phyloP scores from a whole-genome alignment of 2,797 vertebrate species.

The Bradypodion pumilum region DNA sequence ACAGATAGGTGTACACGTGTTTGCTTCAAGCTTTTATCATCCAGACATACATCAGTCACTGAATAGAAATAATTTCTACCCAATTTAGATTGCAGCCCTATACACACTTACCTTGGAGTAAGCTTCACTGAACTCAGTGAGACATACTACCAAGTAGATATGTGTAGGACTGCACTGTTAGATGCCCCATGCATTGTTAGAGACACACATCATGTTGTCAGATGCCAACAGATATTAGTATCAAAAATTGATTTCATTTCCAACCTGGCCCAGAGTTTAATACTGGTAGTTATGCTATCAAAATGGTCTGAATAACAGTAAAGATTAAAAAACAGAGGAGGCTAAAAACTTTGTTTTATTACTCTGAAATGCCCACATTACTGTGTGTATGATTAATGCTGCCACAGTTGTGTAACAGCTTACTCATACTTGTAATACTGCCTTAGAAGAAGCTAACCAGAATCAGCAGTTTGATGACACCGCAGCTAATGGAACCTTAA shows the following conservation, averaged over 20 bases:
- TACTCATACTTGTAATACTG: slow-evolving; percentile 69
- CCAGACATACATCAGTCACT: slow-evolving; percentile 62
- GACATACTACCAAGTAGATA: background rate
- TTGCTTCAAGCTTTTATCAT: slow-evolving; percentile 70
- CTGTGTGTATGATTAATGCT: slow-evolving; percentile 60
- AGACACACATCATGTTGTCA: slow-evolving; percentile 93
- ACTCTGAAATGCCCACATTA: slow-evolving; percentile 61
- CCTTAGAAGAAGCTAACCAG: slow-evolving; percentile 65
- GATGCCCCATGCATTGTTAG: slow-evolving; percentile 86
- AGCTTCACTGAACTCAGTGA: slow-evolving; percentile 2
- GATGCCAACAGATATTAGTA: slow-evolving; percentile 82
- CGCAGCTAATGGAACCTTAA: slow-evolving; percentile 62
- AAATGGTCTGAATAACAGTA: slow-evolving; percentile 55
- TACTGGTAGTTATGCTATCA: slow-evolving; percentile 61
- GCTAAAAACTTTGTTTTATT: slow-evolving; percentile 66
- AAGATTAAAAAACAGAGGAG: slow-evolving; percentile 78
- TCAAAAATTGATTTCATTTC: slow-evolving; percentile 82
- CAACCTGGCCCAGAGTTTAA: slow-evolving; percentile 85
- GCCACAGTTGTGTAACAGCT: slow-evolving; percentile 69
- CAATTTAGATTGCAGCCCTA: slow-evolving; percentile 58
- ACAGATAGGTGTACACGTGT: slow-evolving; percentile 26
- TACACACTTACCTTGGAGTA: slow-evolving; percentile 17
- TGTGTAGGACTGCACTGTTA: slow-evolving; percentile 16
- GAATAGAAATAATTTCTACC: slow-evolving; percentile 65
- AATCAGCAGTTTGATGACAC: slow-evolving; percentile 68